phyloP scores from a whole-genome alignment of 2,888 invertebrate species.

The Melipona beecheii region DNA sequence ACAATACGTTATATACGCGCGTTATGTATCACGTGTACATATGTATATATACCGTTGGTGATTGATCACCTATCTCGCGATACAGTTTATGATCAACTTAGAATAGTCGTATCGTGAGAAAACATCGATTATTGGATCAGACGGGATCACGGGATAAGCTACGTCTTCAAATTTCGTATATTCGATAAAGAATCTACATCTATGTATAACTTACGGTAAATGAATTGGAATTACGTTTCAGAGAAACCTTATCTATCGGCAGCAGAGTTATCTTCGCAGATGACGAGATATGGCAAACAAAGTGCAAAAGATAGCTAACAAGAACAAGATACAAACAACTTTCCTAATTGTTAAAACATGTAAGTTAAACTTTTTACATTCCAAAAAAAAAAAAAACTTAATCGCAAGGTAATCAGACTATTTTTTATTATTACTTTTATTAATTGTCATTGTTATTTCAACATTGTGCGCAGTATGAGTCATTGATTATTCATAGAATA shows the following conservation, averaged over 20 bases:
- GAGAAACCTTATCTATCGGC: slow-evolving; percentile 7
- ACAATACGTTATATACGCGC: background rate
- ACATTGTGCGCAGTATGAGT: background rate
- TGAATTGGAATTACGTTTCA: background rate
- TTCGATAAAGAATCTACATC: background rate
- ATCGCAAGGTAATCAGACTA: background rate
- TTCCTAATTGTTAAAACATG: background rate
- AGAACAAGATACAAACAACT: background rate
- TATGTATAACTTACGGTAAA: background rate
- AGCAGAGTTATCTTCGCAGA: slow-evolving; percentile 19
- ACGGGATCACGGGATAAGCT: background rate
- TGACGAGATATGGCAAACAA: background rate
- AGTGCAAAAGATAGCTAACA: background rate
- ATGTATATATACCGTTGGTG: slow-evolving; percentile 3
- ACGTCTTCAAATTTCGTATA: background rate
- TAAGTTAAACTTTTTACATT: background rate
- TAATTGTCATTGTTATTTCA: background rate
- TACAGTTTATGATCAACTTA: background rate
- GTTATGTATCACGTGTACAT: background rate
- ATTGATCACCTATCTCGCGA: background rate
- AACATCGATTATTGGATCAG: background rate
- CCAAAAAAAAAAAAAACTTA: background rate
- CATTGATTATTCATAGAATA: background rate
- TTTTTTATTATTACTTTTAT: background rate
- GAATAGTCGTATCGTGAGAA: background rate